Evolutionary conservation across 2,113 vertebrate species (phyloP), one percentile per base, ranked within the genome.

Genomic region (Hypocryptadius cinnamomeus): DNA sequence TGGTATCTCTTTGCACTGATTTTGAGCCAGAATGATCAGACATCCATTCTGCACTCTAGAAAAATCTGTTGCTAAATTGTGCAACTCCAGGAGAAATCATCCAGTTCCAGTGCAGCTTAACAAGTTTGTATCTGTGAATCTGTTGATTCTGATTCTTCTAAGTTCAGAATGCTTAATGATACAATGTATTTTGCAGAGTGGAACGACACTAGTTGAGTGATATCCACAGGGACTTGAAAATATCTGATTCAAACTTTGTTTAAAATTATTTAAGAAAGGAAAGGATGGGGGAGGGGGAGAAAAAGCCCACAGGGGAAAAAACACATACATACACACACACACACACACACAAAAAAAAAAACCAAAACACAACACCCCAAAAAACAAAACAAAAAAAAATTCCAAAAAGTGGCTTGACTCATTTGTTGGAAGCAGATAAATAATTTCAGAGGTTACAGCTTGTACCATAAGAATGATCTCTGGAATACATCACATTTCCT

Each of bases 401-500:
- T 33, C 39, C 5, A 31, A 24, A 10, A 47, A 33, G 6, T 25
- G 22, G 10, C 18, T 79, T 79, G 82, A 61, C 47, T 24, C 40
- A 42, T 73, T 73, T 90, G 16, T 59, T 92, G 87, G 76, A 87
- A 85, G 18, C 18, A 66, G 72, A 66, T 91, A 87, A 87, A 68
- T 85, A 7, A 66, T 68, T 94, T 83, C 31, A 54, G 71, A 83
- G n/a, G 60, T 71, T 77, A 92, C 79, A 90, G 22, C 22, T 85
- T 96, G 87, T 94, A 74, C 76, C 39, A 23, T 35, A 71, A 27
- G 28, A 70, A 35, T 8, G 5, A 59, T 85, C 68, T 89, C 81
- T 94, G 93, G 79, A 73, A 51, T 80, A 79, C 40, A 48, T 78
- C 60, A 71, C 7, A 28, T 80, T 93, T 96, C 85, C 79, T 93